A percentile compares a stretch with the other conserved stretches of the same genome.
These are phyloP conservation scores for Catagonus wagneri DNA, from an alignment of 2,113 vertebrate genomes.

Conservation along the genomic window DNA sequence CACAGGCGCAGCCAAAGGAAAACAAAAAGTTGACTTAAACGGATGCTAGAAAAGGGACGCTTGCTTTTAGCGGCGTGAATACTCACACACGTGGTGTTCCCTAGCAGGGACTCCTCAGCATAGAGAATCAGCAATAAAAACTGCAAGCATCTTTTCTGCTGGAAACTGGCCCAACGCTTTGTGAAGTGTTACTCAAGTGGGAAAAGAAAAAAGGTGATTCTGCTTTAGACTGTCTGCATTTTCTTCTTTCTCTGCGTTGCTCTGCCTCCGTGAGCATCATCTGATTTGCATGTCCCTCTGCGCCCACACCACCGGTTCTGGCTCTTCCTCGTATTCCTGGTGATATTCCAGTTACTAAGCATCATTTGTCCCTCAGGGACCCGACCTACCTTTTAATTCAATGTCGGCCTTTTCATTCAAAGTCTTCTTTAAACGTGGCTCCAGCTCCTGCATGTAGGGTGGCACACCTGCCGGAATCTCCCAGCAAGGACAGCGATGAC, in stretches of 20 bases:
- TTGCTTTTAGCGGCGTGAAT: fast-evolving
- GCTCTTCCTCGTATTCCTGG: fast-evolving
- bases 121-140: fast-evolving
- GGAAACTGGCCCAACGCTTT: fast-evolving
- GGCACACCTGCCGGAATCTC: fast-evolving
- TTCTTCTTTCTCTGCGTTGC: fast-evolving
- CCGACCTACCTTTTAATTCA: fast-evolving
- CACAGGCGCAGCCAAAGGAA: no score
- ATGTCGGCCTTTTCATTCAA: fast-evolving
- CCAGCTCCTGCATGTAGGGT: fast-evolving
- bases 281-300: fast-evolving
- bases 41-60: fast-evolving
- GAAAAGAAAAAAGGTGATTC: fast-evolving
- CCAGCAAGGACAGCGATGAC: fast-evolving
- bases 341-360: fast-evolving
- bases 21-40: no score
- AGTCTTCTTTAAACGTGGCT: neutral
- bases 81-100: no score
- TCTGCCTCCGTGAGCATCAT: fast-evolving
- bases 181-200: neutral
- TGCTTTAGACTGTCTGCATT: fast-evolving
- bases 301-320: fast-evolving
- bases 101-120: fast-evolving
- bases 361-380: neutral
- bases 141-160: neutral